Evolutionary conservation across 2,113 vertebrate species (phyloP), one percentile per base, ranked within the genome.

Genomic region (Prionailurus bengalensis): DNA sequence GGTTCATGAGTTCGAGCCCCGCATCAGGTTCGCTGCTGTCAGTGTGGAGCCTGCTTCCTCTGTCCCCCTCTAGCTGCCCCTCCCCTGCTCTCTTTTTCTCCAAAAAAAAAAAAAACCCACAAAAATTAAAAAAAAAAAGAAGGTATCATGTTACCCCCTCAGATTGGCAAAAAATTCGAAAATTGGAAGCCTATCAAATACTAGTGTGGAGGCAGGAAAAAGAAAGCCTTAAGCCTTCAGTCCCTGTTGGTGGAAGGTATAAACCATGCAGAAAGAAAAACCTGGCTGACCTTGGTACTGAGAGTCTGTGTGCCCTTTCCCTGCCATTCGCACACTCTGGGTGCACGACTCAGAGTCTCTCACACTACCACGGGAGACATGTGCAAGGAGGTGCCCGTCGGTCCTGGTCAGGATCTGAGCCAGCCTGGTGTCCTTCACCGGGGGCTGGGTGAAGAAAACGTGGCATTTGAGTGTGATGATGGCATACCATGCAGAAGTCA

Each of bases 401-500:
- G 31, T 31, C 4, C 0, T 17, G 29, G n/a, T 10, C 21, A 15
- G 17, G 73, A 65, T 36, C 11, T 66, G 63, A 48, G 31, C 53
- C 53, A 19, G 58, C 29, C n/a, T 12, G 10, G 17, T 39, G 76
- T 17, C 48, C 33, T 88, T 48, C 33, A 14, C 33, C 19, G 7
- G 33, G 53, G 23, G 10, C 6, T 12, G 58, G 45, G 42, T 51
- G 4, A 16, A 58, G 21, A 58, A 70, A 76, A 23, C 1, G 6
- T 4, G 51, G 42, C 0, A 0, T 2, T 9, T 1, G 27, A 3
- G 1, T 58, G 55, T 21, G 7, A 0, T 51, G 65, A 70, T 27
- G 13, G 51, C 31, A 68, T 11, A 10, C 53, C 55, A 12, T 0
- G 0, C 5, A 0, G 25, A 42, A 48, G 51, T 68, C 81, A 61